These are phyloP conservation scores for Trachemys scripta DNA, from an alignment of 2,113 vertebrate species.

Conservation along the genomic window DNA sequence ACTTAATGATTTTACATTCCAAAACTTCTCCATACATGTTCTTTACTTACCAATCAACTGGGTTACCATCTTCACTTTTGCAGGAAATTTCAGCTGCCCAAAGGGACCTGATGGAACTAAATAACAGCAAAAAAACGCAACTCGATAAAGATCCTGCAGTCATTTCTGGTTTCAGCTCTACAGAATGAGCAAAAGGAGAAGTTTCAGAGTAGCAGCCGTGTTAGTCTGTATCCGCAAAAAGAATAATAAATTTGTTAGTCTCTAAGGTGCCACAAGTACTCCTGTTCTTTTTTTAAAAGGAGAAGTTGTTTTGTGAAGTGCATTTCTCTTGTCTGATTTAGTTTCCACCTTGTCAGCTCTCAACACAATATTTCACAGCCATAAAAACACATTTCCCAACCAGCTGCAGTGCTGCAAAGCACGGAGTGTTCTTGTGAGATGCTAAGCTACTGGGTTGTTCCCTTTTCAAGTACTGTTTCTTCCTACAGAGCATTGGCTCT, in stretches of 20 bases:
- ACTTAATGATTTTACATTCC: neutral
- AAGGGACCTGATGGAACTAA: conserved; percentile 16
- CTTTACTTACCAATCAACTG: conserved; percentile 93
- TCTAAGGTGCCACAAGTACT: too few species aligned
- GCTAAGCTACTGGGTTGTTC: neutral
- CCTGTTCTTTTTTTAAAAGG: too few species aligned
- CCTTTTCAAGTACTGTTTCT: neutral
- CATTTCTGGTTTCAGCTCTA: conserved; percentile 62
- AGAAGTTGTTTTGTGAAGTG: conserved; percentile 11
- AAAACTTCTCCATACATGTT: accelerated
- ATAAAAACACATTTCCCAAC: neutral
- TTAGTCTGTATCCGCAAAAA: too few species aligned
- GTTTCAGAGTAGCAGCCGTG: too few species aligned
- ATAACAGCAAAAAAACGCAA: conserved; percentile 33
- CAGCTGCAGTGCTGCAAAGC: accelerated
- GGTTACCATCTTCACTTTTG: conserved; percentile 86
- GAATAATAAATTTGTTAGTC: too few species aligned
- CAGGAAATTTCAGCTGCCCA: conserved; percentile 85
- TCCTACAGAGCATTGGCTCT: neutral
- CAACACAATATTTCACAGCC: neutral
- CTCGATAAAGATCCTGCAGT: neutral
- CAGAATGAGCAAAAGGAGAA: neutral
- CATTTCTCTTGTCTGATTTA: neutral
- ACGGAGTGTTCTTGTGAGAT: accelerated
- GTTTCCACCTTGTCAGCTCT: neutral